These are phyloP conservation scores for Drosophila meridionalis DNA, from an alignment of 2,888 invertebrate species.

Conservation along the genomic window DNA sequence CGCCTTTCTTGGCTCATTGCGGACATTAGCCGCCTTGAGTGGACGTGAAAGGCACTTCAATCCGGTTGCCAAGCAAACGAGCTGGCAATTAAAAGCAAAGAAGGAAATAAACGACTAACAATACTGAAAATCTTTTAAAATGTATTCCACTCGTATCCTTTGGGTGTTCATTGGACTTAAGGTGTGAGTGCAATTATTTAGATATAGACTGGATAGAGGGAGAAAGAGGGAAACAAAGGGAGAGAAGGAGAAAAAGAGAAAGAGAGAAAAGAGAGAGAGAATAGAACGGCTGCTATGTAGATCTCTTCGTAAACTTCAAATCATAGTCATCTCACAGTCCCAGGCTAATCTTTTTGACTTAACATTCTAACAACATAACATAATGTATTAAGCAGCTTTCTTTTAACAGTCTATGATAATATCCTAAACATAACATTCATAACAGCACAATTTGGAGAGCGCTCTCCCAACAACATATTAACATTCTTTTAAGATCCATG, in stretches of 20 bases:
- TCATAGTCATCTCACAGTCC: too few species aligned
- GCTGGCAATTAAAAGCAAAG: slow-evolving; percentile 1
- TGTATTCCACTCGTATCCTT: neutral
- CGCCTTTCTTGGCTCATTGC: slow-evolving; percentile 1
- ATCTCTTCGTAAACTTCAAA: neutral
- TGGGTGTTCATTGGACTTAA: neutral
- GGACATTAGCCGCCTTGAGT: slow-evolving; percentile 32
- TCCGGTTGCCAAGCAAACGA: slow-evolving; percentile 31
- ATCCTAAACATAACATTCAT: neutral
- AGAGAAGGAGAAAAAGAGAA: neutral
- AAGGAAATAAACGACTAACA: neutral
- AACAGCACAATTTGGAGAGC: neutral
- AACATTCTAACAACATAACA: neutral
- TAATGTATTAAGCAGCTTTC: neutral
- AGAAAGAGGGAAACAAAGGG: neutral
- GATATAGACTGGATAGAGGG: neutral
- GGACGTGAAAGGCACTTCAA: slow-evolving; percentile 50
- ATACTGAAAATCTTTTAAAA: neutral
- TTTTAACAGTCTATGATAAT: neutral
- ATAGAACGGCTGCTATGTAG: neutral
- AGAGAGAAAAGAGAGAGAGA: too few species aligned
- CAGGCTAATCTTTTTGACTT: neutral
- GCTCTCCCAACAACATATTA: neutral
- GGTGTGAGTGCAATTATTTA: neutral
- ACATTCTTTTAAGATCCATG: neutral